These are phyloP conservation scores for Byasa hedistus DNA, from an alignment of 2,888 invertebrate species.

Conservation along the genomic window DNA sequence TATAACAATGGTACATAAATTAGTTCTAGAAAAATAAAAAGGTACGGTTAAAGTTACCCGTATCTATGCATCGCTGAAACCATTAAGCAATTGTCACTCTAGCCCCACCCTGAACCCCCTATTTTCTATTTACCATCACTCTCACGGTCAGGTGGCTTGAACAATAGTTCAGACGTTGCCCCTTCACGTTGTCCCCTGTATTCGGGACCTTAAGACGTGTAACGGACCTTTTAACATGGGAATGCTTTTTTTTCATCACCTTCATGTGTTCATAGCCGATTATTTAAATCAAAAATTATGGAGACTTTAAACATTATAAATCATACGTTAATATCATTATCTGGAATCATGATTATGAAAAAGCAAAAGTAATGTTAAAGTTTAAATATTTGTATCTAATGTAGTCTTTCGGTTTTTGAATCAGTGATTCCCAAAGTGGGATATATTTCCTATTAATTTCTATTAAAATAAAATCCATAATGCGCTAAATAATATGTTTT, in stretches of 20 bases:
- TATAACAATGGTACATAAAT: slow-evolving; percentile 12
- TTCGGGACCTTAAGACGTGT: slow-evolving; percentile 49
- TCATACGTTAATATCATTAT: too few relatives aligned
- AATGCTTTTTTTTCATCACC: slow-evolving; percentile 16
- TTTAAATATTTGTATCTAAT: too few relatives aligned
- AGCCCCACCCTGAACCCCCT: slow-evolving; percentile 29
- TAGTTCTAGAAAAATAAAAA: slow-evolving; percentile 21
- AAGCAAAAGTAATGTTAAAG: too few relatives aligned
- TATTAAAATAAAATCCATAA: too few relatives aligned
- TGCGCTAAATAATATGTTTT: too few relatives aligned
- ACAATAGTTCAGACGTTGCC: slow-evolving; percentile 38
- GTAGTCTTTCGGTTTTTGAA: too few relatives aligned
- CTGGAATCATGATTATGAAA: too few relatives aligned
- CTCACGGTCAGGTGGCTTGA: slow-evolving; percentile 66
- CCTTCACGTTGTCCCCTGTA: slow-evolving; percentile 35
- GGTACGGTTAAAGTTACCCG: slow-evolving; percentile 35
- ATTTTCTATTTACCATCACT: slow-evolving; percentile 43
- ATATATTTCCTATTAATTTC: too few relatives aligned
- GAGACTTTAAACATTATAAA: too few relatives aligned
- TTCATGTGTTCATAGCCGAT: too few relatives aligned
- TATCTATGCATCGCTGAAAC: slow-evolving; percentile 49
- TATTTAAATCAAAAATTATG: too few relatives aligned
- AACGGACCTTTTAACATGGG: slow-evolving; percentile 47
- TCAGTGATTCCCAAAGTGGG: too few relatives aligned
- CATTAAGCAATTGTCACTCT: slow-evolving; percentile 45